Evolutionary conservation across 2,888 invertebrate genomes (phyloP), one percentile per base, ranked within the genome.

Genomic region (Corythucha ciliata): DNA sequence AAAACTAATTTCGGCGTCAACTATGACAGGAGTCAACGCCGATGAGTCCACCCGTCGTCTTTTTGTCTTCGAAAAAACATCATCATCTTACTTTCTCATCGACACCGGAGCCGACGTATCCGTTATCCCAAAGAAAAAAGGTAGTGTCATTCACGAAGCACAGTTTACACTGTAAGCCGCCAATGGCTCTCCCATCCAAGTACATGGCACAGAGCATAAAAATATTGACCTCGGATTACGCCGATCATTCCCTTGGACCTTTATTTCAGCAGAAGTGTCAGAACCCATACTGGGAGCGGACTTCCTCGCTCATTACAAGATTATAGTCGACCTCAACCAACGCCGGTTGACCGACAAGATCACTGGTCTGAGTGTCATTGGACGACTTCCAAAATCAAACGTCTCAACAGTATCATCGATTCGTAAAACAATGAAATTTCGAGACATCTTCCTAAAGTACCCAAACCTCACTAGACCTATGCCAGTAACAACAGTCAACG

Each of bases 261-360:
- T 40, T 16, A 22, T 21, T 20, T 14, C 25, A 20, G 40, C 40
- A 22, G 40, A 40, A 10, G 40, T 40, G 7, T 14, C 16, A 20
- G 14, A 22, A 12, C 6, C 22, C 29, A 29, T 29, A 29, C 12
- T 29, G 29, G 29, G 29, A 10, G 29, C 29, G 8, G 29, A 29
- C 12, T 40, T 40, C 14, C 4, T 58, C 5, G 18, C 39, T 16
- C 44, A 54, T 22, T 48, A 39, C 47, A 16, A 41, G n/a, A 42
- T 59, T 12, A 14, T 57, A n/a, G 33, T 54, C 7, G 58, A 58
- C 36, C 29, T 46, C 16, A 24, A 36, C 4, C 42, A 50, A 27
- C 18, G 26, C 3, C 12, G 34, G 4, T 33, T 57, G 16, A 37
- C 57, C 18, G 55, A 55, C 47, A 20, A 10, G 3, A 34, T n/a